These are phyloP conservation scores for Xiphorhynchus elegans DNA, from an alignment of 2,113 vertebrate genomes.

Conservation along the genomic window DNA sequence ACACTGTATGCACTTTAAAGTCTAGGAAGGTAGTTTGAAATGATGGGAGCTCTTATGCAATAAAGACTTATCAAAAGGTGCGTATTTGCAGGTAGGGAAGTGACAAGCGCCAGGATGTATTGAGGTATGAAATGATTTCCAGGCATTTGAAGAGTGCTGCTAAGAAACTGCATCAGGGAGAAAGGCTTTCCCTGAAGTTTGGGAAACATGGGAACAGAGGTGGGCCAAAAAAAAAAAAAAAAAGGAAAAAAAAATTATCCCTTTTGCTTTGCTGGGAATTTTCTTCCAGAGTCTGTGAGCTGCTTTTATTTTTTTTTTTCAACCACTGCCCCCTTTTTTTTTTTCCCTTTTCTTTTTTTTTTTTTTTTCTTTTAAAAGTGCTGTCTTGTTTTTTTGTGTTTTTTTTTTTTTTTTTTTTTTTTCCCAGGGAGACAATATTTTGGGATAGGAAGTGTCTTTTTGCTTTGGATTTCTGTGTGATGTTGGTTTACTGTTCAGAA, in stretches of 20 bases:
- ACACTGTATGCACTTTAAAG: background rate
- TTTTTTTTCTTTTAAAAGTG: background rate
- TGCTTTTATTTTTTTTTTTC: background rate
- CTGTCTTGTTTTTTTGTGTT: background rate
- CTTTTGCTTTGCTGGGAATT: background rate
- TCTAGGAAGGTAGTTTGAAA: background rate
- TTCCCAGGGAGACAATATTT: background rate
- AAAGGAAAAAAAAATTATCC: no score
- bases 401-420: background rate
- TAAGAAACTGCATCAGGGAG: background rate
- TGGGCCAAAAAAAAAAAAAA: background rate
- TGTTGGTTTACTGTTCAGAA: background rate
- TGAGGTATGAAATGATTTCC: background rate
- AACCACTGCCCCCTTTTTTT: fast-evolving
- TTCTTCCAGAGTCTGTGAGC: background rate
- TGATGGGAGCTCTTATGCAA: background rate
- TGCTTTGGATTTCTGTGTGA: background rate
- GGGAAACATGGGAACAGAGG: background rate
- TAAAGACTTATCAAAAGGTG: background rate
- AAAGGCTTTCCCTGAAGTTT: background rate
- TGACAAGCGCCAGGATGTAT: background rate
- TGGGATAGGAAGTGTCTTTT: background rate
- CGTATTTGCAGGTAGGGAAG: background rate
- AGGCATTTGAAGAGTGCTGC: background rate
- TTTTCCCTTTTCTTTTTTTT: background rate